Percentiles rank a stretch among this genome's conserved stretches.
Conservation (phyloP, 2,113 vertebrate species). For the Phasianus colchicus region DNA sequence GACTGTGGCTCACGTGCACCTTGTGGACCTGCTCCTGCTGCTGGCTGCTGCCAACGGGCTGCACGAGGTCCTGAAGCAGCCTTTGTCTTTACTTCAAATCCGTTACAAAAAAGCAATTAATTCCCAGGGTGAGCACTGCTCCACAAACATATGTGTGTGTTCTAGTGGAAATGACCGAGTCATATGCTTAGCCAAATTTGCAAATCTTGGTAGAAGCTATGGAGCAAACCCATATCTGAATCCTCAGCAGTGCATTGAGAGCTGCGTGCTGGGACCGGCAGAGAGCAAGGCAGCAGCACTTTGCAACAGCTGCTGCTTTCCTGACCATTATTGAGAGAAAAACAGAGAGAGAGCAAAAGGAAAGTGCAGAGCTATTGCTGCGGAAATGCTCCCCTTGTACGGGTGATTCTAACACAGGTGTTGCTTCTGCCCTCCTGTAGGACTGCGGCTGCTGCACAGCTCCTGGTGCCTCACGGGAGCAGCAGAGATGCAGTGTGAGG, state of each 20-base stretch:
- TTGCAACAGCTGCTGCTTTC: background rate
- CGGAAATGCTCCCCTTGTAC: accelerated
- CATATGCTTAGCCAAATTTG: background rate
- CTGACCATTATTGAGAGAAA: background rate
- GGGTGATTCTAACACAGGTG: background rate
- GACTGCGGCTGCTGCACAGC: background rate
- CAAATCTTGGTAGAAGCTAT: background rate
- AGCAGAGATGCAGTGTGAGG: background rate
- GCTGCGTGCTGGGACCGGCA: background rate
- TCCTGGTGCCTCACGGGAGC: accelerated
- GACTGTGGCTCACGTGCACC: background rate
- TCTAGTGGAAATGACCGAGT: background rate
- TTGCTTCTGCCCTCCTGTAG: background rate
- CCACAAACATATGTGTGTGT: background rate
- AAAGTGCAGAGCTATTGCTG: background rate
- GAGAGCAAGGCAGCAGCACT: background rate
- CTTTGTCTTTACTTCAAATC: background rate
- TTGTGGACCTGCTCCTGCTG: background rate
- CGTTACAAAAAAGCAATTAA: background rate
- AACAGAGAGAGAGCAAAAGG: background rate
- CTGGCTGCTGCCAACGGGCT: background rate
- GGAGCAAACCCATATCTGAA: background rate
- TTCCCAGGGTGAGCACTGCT: background rate
- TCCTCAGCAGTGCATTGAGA: background rate
- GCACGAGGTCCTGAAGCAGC: background rate